Evolutionary conservation across 2,797 vertebrate species (phyloP).

Genomic region (Aulostomus chinensis): DNA sequence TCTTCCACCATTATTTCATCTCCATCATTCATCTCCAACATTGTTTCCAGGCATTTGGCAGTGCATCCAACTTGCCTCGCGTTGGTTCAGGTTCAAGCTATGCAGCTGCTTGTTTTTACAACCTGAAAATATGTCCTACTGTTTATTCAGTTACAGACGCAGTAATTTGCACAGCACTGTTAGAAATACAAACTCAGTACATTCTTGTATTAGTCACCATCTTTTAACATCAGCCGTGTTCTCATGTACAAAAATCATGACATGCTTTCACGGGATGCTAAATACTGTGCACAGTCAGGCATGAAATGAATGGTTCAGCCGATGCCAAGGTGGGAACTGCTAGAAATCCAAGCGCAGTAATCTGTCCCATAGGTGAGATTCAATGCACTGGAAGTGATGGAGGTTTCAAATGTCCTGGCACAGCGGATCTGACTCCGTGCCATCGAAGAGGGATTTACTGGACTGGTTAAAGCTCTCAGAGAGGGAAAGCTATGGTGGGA

Average conservation of each 20-base stretch:
- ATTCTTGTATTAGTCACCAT: not conserved
- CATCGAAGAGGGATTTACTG: not conserved
- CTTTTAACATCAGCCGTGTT: not conserved
- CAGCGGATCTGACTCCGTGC: slow-evolving; percentile 2
- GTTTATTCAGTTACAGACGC: no score
- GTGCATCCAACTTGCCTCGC: no score
- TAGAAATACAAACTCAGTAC: no score
- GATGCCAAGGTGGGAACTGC: slow-evolving; percentile 1
- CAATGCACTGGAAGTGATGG: slow-evolving; percentile 2
- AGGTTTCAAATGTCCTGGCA: slow-evolving; percentile 8
- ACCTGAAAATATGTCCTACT: no score
- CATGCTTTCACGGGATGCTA: not conserved
- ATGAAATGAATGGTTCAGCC: slow-evolving; percentile 14
- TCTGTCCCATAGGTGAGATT: slow-evolving; percentile 26
- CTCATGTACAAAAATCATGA: not conserved
- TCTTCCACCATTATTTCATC: no score
- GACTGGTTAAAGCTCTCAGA: no score
- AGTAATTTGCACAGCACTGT: no score
- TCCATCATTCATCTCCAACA: no score
- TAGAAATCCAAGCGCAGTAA: slow-evolving; percentile 10
- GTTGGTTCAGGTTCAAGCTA: no score
- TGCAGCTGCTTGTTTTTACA: no score
- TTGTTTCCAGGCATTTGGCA: no score
- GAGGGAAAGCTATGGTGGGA: no score
- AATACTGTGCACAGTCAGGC: slow-evolving; percentile 4